Base-by-base conservation (phyloP, 2,113 vertebrate species). In the Carassius gibelio region DNA sequence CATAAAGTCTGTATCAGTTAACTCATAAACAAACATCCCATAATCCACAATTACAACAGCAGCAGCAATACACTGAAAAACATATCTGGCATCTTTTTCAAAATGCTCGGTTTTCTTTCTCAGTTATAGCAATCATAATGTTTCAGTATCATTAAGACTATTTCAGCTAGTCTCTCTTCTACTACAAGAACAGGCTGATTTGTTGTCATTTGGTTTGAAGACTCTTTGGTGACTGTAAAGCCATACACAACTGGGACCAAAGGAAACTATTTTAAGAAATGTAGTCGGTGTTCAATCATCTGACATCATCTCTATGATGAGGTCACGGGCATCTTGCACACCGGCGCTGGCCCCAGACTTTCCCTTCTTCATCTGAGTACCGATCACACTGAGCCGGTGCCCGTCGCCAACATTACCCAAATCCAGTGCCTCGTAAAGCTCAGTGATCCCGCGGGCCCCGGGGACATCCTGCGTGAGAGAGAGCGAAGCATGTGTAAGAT, bases 371-470 rank as follows among this genome's bases (percentile, higher is more conserved):
- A 93, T 94, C 0, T 94, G 89, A 4, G 97, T 98, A 30, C 96
- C 94, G 81, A 99, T 97, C 90, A 99, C 92, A 93, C 96, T 97
- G 90, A 99, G 83, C 45, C 91, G 96, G 50, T 97, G 93, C 38
- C 94, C 83, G 0, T 97, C 96, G 0, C 97, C 97, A 5, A 94
- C 90, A 34, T 95, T 94, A 0, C 94, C 95, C 72, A 99, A 93
- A 0, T 92, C 91, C 92, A 99, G 91, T 17, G 95, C 45, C 95
- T 97, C 97, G 0, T 97, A 96, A 88, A 99, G 95, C 80, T 99
- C 97, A 0, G 96, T 95, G 93, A 99, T 96, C 88, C 93, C 88
- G 85, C 94, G 96, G 7, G 97, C 96, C 8, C 93, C 93, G 10
- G 26, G 95, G 0, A 97, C 91, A 88, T 99, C 98, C 98, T 99